phyloP scores from a whole-genome alignment of 1,140 invertebrate species.

The Drosophila tsacasi region DNA sequence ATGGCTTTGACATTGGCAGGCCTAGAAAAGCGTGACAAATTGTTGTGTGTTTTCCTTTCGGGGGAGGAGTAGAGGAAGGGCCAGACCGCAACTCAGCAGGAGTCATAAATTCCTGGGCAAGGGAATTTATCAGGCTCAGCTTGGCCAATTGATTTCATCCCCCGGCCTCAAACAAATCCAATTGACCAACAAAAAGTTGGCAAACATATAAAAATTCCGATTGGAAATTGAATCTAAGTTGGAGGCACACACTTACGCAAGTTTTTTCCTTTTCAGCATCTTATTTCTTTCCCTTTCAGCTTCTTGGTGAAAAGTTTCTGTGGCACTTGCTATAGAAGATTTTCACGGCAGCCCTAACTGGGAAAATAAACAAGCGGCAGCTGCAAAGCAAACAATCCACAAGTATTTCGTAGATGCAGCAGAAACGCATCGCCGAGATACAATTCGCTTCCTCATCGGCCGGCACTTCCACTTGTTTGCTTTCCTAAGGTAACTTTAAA shows the following conservation, averaged over 20 bases:
- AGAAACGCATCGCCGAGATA: constrained; percentile 65
- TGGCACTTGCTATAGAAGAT: constrained; percentile 46
- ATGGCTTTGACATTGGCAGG: constrained; percentile 57
- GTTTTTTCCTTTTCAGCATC: constrained; percentile 4
- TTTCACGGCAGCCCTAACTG: constrained; percentile 49
- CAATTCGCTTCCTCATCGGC: constrained; percentile 65
- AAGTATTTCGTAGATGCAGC: constrained; percentile 43
- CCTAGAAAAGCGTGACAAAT: constrained; percentile 70
- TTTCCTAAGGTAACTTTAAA: constrained; percentile 66
- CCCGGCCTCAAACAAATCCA: constrained; percentile 27
- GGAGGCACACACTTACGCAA: constrained; percentile 36
- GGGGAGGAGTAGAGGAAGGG: neutral
- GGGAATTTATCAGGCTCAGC: constrained; percentile 53
- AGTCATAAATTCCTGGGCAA: constrained; percentile 62
- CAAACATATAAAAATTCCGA: constrained; percentile 36
- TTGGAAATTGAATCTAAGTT: constrained; percentile 47
- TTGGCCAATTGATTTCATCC: constrained; percentile 64
- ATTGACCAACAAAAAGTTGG: constrained; percentile 48
- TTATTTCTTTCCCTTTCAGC: neutral
- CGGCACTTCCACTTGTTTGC: constrained; percentile 58
- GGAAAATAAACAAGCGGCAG: constrained; percentile 56
- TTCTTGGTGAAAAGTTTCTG: constrained; percentile 38
- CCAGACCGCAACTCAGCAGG: constrained; percentile 36
- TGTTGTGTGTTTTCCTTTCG: constrained; percentile 38
- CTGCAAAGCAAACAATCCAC: constrained; percentile 60